A percentile compares a stretch with the other conserved stretches of the same genome.
These are phyloP conservation scores for Cephus runcator DNA, from an alignment of 2,888 invertebrate species.

Conservation along the genomic window DNA sequence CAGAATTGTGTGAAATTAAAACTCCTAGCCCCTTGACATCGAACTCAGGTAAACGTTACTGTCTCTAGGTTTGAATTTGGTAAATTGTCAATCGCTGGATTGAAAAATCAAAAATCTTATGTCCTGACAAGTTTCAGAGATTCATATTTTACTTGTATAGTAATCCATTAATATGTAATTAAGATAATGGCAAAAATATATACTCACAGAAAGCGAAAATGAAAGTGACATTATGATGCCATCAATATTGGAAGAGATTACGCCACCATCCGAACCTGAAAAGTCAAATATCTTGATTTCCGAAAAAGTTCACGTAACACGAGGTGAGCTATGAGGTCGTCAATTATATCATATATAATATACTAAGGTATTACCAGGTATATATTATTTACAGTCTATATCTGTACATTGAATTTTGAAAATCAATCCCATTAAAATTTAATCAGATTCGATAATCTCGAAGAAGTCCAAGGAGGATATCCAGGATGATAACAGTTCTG, in stretches of 20 bases:
- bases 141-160: not conserved
- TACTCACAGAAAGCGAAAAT: slow-evolving; percentile 1
- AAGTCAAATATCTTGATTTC: not conserved
- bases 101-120: not conserved
- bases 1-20: not conserved
- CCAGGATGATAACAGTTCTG: slow-evolving; percentile 21
- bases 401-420: not conserved
- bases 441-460: not conserved
- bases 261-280: not conserved
- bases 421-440: not conserved
- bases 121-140: not conserved
- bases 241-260: not conserved
- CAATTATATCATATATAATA: not conserved
- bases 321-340: not conserved
- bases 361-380: not conserved
- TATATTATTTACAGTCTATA: not conserved
- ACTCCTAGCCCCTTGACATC: slow-evolving; percentile 28
- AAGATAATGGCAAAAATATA: not conserved
- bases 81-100: not conserved
- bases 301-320: not conserved
- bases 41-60: slow-evolving; percentile 18
- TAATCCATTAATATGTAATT: not conserved
- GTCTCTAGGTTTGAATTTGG: not conserved
- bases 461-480: slow-evolving; percentile 1
- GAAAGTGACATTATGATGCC: slow-evolving; percentile 7